phyloP scores from a whole-genome alignment of 2,797 vertebrate species.

The Holocentrus rufus region DNA sequence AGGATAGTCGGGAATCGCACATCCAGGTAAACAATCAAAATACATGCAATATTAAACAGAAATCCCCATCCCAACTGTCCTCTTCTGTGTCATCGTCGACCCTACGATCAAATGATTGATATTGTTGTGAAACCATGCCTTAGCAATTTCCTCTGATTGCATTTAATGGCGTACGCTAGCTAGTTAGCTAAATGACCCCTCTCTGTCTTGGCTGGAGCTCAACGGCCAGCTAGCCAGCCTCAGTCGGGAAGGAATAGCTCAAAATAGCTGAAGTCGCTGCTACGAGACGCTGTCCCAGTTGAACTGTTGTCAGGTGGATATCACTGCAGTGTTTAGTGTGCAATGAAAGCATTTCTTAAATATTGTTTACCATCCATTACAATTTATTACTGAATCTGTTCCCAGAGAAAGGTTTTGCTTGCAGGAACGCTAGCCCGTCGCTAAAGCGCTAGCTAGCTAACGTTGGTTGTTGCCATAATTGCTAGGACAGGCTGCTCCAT shows the following conservation, averaged over 20 bases:
- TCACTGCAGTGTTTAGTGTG: slow-evolving; percentile 1
- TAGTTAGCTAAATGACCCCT: slow-evolving; percentile 81
- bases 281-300: slow-evolving; percentile 13
- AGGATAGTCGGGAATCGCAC: slow-evolving; percentile 86
- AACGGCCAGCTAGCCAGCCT: slow-evolving; percentile 75
- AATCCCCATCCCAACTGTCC: slow-evolving; percentile 39
- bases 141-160: slow-evolving; percentile 44
- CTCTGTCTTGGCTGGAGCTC: slow-evolving; percentile 76
- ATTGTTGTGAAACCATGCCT: slow-evolving; percentile 42
- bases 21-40: slow-evolving; percentile 86
- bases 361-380: slow-evolving; percentile 57
- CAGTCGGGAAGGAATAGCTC: slow-evolving; percentile 55
- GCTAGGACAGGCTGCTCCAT: slow-evolving; percentile 45
- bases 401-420: slow-evolving; percentile 46
- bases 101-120: slow-evolving; percentile 33
- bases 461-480: neutral
- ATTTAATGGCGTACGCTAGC: slow-evolving; percentile 74
- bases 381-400: slow-evolving; percentile 29
- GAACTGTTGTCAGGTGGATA: neutral
- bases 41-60: slow-evolving; percentile 67
- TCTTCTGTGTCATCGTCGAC: slow-evolving; percentile 58
- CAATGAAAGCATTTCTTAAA: neutral
- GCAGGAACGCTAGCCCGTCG: slow-evolving; percentile 40
- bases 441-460: slow-evolving; percentile 70
- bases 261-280: slow-evolving; percentile 48